A percentile compares a stretch with the other conserved stretches of the same genome.
Conservation (phyloP, 1,140 invertebrate genomes). For the Drosophila obscura region DNA sequence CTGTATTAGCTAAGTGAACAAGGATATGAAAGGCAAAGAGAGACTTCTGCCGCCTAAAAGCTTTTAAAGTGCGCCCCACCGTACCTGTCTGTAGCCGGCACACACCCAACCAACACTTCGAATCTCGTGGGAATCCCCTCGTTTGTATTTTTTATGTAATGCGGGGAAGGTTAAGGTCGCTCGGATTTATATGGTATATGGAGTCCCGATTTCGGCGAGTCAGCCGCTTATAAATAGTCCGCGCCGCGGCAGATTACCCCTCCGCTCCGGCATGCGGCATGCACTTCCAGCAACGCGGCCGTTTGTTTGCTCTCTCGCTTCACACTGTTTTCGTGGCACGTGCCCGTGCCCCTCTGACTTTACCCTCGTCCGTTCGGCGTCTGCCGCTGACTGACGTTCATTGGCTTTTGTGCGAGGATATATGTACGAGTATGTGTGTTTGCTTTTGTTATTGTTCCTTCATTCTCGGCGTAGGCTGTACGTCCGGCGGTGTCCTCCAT, state of each 20-base stretch:
- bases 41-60: constrained; percentile 18
- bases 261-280: constrained; percentile 19
- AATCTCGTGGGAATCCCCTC: constrained; percentile 37
- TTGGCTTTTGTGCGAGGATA: constrained; percentile 61
- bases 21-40: constrained; percentile 14
- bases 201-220: constrained; percentile 17
- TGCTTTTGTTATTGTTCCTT: constrained; percentile 77
- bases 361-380: constrained; percentile 32
- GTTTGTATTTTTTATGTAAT: constrained; percentile 7
- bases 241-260: constrained; percentile 43
- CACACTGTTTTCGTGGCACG: constrained; percentile 29
- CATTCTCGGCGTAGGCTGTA: constrained; percentile 47
- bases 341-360: constrained; percentile 5
- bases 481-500: constrained; percentile 17
- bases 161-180: constrained; percentile 38
- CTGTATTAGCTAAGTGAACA: constrained; percentile 32
- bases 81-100: constrained; percentile 17
- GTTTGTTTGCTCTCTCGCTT: constrained; percentile 22
- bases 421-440: constrained; percentile 27
- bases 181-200: constrained; percentile 32
- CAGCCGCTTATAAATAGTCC: constrained; percentile 45
- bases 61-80: constrained; percentile 28
- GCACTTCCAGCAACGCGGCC: constrained; percentile 17
- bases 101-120: neutral
- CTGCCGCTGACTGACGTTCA: constrained; percentile 60